Conservation (phyloP, 2,888 invertebrate genomes). For the Pseudoips prasinana region DNA sequence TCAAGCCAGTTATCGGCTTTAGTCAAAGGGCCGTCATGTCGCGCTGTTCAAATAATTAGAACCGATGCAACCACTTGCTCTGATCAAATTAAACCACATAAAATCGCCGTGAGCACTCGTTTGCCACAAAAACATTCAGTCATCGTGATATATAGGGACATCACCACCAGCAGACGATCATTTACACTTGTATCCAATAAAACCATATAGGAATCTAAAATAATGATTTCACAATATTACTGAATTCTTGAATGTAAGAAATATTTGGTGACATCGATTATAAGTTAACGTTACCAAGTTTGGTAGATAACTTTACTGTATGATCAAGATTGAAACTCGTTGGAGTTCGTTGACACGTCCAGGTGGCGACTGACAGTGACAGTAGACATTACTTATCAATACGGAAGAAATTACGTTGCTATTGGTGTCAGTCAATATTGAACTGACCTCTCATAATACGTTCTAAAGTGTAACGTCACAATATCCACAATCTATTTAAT, state of each 20-base stretch:
- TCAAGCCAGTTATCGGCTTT: conserved; percentile 57
- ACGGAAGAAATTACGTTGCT: conserved; percentile 69
- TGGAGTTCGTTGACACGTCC: conserved; percentile 60
- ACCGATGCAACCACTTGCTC: conserved; percentile 61
- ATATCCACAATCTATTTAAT: conserved; percentile 52
- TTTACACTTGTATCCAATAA: conserved; percentile 54
- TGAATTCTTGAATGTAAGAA: conserved; percentile 33
- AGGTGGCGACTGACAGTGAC: conserved; percentile 69
- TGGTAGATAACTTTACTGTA: conserved; percentile 41
- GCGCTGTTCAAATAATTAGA: conserved; percentile 79
- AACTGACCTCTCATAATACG: conserved; percentile 75
- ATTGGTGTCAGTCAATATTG: conserved; percentile 57
- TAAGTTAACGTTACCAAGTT: conserved; percentile 50
- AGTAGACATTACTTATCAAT: conserved; percentile 68
- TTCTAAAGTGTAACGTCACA: conserved; percentile 54
- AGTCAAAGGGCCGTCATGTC: conserved; percentile 67
- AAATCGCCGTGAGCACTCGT: conserved; percentile 54
- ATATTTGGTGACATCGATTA: conserved; percentile 46
- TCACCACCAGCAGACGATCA: conserved; percentile 38
- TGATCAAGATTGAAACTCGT: conserved; percentile 55
- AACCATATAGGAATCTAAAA: conserved; percentile 45
- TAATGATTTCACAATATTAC: conserved; percentile 34
- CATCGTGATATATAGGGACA: conserved; percentile 54
- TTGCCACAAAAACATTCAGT: conserved; percentile 55
- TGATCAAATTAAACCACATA: conserved; percentile 73